Percentiles rank a stretch among this genome's conserved stretches.
Evolutionary conservation across 2,888 invertebrate genomes (phyloP).

Genomic region (Agapetus fuscipes): DNA sequence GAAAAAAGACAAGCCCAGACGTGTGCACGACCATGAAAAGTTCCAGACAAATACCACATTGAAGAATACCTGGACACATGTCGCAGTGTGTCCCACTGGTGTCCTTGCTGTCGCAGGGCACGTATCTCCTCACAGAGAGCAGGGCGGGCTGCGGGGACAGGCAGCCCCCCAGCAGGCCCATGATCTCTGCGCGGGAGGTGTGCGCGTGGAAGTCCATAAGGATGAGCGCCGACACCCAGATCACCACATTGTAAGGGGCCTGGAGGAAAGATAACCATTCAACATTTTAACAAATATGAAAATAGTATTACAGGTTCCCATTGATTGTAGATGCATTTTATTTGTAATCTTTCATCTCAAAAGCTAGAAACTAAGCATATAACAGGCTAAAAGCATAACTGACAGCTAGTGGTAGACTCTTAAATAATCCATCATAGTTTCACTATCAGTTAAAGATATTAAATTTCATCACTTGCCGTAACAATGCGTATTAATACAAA

Average conservation of each 20-base stretch:
- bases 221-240: constrained; percentile 51
- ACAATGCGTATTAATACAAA: too few relatives aligned
- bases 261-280: constrained; percentile 29
- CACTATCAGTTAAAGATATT: too few relatives aligned
- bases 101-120: constrained; percentile 54
- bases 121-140: constrained; percentile 43
- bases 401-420: too few relatives aligned
- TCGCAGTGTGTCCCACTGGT: constrained; percentile 62
- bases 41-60: constrained; percentile 1
- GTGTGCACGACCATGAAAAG: neutral
- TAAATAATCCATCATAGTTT: too few relatives aligned
- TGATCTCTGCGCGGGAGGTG: constrained; percentile 59
- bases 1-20: constrained; percentile 3
- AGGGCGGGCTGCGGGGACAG: constrained; percentile 26
- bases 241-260: constrained; percentile 52
- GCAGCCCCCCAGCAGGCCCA: constrained; percentile 61
- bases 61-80: constrained; percentile 62
- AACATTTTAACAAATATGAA: neutral
- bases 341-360: too few relatives aligned
- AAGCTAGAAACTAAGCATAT: too few relatives aligned
- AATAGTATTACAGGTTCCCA: too few relatives aligned
- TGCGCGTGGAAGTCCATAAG: constrained; percentile 64
- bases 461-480: too few relatives aligned
- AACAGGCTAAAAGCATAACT: too few relatives aligned
- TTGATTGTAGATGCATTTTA: neutral